These are phyloP conservation scores for Bombus vancouverensis DNA, from an alignment of 1,140 invertebrate species.

Conservation along the genomic window DNA sequence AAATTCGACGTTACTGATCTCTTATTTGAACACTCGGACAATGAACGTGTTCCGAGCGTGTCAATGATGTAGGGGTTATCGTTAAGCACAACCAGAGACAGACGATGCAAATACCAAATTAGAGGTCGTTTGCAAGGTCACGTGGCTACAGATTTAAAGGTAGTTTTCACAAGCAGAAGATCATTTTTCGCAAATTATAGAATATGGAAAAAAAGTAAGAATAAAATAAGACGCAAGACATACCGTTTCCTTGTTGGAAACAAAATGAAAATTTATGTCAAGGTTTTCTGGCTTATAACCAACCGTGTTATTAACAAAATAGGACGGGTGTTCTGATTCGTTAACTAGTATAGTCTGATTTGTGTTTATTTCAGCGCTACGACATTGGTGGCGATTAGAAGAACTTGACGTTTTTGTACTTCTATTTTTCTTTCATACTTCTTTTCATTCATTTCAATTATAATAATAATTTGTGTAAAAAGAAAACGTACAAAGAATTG, in stretches of 20 bases:
- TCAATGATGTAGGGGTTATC: conserved; percentile 22
- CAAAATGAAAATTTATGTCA: neutral
- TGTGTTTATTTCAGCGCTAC: conserved; percentile 2
- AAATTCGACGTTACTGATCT: neutral
- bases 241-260: neutral
- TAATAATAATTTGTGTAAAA: neutral
- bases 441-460: too few relatives aligned
- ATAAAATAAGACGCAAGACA: neutral
- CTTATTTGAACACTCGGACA: conserved; percentile 2
- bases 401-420: neutral
- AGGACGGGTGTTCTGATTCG: neutral
- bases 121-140: conserved; percentile 81
- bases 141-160: conserved; percentile 60
- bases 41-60: conserved; percentile 22
- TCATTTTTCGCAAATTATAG: neutral
- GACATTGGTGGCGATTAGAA: neutral
- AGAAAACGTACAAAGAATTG: neutral
- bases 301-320: conserved; percentile 16
- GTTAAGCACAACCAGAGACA: conserved; percentile 33
- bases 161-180: conserved; percentile 10
- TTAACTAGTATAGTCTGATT: neutral
- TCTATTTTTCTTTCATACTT: neutral
- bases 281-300: conserved; percentile 6
- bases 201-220: neutral
- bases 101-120: conserved; percentile 60